Evolutionary conservation across 35 echinoderm and acorn worm species (phyloP).

Genomic region (Acanthaster planci): DNA sequence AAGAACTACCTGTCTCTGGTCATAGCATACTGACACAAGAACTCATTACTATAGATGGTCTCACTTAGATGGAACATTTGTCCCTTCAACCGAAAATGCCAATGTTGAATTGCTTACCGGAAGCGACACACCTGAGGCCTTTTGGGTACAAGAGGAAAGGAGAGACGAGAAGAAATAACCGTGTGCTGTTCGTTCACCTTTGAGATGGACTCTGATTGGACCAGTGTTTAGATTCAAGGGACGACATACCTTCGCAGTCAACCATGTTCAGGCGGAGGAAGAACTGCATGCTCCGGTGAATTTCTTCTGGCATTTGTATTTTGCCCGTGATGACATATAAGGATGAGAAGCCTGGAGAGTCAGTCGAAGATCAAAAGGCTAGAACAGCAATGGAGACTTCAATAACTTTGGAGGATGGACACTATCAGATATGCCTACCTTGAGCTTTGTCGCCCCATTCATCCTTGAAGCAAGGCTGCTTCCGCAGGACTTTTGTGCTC

Average conservation of each 20-base stretch:
- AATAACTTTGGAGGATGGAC: neutral
- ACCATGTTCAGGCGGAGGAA: slow-evolving; percentile 17
- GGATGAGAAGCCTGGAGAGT: slow-evolving; percentile 19
- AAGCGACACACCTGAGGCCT: slow-evolving; percentile 54
- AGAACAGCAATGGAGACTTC: slow-evolving; percentile 13
- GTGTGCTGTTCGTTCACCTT: slow-evolving; percentile 31
- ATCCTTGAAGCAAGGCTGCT: neutral
- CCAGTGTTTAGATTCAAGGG: neutral
- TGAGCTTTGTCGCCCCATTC: slow-evolving; percentile 9
- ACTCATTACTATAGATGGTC: slow-evolving; percentile 26
- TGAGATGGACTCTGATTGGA: slow-evolving; percentile 42
- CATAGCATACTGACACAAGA: slow-evolving; percentile 16
- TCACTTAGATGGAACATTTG: slow-evolving; percentile 39
- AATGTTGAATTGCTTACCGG: slow-evolving; percentile 44
- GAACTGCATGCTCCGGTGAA: neutral
- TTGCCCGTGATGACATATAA: neutral
- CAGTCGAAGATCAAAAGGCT: slow-evolving; percentile 49
- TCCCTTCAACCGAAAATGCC: neutral
- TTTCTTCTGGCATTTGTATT: slow-evolving; percentile 20
- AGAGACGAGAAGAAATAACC: slow-evolving; percentile 30
- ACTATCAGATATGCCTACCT: slow-evolving; percentile 58
- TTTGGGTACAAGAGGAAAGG: slow-evolving; percentile 62
- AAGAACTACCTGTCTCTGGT: slow-evolving; percentile 16
- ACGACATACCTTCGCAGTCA: neutral
- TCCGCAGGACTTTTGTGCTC: neutral